A percentile compares a stretch with the other conserved stretches of the same genome.
These are phyloP conservation scores for Dicranocentrus wangi DNA, from an alignment of 2,888 invertebrate genomes.

Conservation along the genomic window DNA sequence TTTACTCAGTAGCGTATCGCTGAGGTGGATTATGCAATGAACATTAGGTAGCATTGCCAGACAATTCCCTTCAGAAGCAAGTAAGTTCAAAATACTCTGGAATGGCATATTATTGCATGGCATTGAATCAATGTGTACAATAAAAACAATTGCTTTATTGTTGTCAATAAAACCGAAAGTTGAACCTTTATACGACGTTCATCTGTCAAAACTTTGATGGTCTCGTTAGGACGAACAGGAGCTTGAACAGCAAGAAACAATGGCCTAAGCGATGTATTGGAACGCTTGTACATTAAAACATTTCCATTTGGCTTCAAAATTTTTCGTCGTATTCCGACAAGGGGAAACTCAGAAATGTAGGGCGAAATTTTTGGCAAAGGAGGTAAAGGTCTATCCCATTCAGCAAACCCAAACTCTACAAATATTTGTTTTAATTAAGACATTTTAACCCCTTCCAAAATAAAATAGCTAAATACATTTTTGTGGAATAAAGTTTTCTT, in stretches of 20 bases:
- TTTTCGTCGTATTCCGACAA: conserved; percentile 66
- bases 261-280: conserved; percentile 38
- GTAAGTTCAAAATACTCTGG: conserved; percentile 60
- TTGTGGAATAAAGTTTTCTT: neutral
- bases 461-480: too few species aligned
- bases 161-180: too few species aligned
- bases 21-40: conserved; percentile 66
- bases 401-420: conserved; percentile 63
- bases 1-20: conserved; percentile 67
- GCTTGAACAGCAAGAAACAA: conserved; percentile 64
- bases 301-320: conserved; percentile 51
- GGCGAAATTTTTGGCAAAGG: conserved; percentile 69
- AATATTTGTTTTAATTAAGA: neutral
- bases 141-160: too few species aligned
- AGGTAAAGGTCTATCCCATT: conserved; percentile 67
- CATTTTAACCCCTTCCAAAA: too few species aligned
- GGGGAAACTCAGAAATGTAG: conserved; percentile 62
- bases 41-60: conserved; percentile 66
- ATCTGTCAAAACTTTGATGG: conserved; percentile 65
- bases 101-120: neutral
- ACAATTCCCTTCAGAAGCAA: conserved; percentile 67
- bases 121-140: too few species aligned
- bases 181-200: conserved; percentile 56
- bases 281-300: conserved; percentile 40
- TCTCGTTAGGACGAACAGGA: conserved; percentile 34